These are phyloP conservation scores for Petrosia ficiformis DNA, from an alignment of 37 sponge, comb jelly and placozoan species.

Conservation along the genomic window DNA sequence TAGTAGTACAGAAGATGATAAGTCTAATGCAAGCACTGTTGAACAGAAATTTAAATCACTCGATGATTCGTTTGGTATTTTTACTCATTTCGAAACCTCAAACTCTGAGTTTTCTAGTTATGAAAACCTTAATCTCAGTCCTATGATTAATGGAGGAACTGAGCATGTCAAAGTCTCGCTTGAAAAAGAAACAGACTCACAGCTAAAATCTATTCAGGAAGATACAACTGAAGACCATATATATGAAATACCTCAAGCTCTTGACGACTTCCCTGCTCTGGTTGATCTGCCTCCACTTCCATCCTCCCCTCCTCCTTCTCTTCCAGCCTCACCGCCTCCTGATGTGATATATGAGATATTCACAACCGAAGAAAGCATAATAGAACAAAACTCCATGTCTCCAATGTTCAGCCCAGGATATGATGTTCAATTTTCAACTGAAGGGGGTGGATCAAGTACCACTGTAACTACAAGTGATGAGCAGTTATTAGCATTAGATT, in stretches of 20 bases:
- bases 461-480: background rate
- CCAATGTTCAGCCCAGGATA: too few relatives aligned
- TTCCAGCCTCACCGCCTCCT: slow-evolving; percentile 12
- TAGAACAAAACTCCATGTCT: background rate
- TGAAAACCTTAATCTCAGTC: background rate
- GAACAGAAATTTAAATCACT: background rate
- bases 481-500: background rate
- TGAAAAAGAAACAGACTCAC: background rate
- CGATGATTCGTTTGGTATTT: background rate
- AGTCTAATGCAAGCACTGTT: too few relatives aligned
- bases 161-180: background rate
- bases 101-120: background rate
- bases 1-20: background rate
- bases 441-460: background rate
- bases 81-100: background rate
- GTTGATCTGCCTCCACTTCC: slow-evolving; percentile 17
- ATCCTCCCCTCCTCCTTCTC: slow-evolving; percentile 18
- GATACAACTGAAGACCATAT: background rate
- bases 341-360: background rate
- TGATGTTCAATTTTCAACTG: background rate
- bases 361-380: background rate
- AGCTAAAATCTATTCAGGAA: background rate
- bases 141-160: background rate
- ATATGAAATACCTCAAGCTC: background rate
- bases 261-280: background rate